Base-by-base conservation (phyloP, 2,113 vertebrate genomes). In the Lagopus muta region DNA sequence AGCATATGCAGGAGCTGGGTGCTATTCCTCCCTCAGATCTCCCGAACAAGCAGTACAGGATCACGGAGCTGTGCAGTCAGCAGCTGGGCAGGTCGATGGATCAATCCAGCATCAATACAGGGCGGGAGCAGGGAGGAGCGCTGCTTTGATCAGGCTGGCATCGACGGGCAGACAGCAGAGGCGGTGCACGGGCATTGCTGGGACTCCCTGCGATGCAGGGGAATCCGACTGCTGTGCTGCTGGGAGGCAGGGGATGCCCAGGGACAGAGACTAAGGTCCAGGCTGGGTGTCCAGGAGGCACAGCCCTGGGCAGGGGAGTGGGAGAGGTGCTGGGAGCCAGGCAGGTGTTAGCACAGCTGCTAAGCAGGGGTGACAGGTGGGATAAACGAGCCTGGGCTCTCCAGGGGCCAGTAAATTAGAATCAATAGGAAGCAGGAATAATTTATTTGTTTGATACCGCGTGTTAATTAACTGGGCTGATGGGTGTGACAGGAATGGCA, bases 361-460 rank as follows among this genome's bases (percentile, higher is more conserved):
- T 91, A 13, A 83, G 71, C 61, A 43, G 47, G 48, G 95, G 78
- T 90, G 95, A 93, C 96, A 97, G 96, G 91, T 96, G 91, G 91
- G 75, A 96, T 84, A 89, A 94, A 92, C 1, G 64, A 85, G 58
- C 75, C 73, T 2, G 4, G 55, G 74, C 20, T 91, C 93, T 94
- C 92, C 65, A 90, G 91, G 89, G 91, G 82, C 88, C 79, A 83
- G 94, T 90, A 96, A 94, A 96, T 93, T 94, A 89, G 91, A 95
- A 94, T 94, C 94, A 96, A 95, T 95, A 95, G 43, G 89, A 96
- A 94, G 92, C 90, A 94, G 93, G 95, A 96, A 95, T 92, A 93
- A 96, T 95, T 95, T 93, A 96, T 92, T 93, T 93, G 94, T 96
- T 94, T 94, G 94, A 92, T 85, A 92, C 83, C 20, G 3, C 69